Evolutionary conservation across 2,888 invertebrate species (phyloP), one percentile per base, ranked within the genome.

Genomic region (Amblyteles armatorius): DNA sequence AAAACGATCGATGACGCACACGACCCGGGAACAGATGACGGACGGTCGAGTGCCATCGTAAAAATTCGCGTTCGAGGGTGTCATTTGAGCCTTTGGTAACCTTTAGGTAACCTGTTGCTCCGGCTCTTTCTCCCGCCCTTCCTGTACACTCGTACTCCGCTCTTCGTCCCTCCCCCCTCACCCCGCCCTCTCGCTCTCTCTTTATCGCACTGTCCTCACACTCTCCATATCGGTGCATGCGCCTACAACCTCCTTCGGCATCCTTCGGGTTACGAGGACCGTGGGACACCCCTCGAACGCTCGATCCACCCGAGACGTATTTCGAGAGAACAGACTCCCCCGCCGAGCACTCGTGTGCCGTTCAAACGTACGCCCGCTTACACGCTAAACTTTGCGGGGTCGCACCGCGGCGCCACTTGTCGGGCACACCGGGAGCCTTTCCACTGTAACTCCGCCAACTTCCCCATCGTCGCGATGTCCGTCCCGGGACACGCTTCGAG

Each of bases 31-130:
- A 67, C 26, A 67, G 69, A 76, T 83, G 78, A 84, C 74, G 69
- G 71, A 80, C 74, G 79, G 50, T 50, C 55, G 50, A 29, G 67
- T 69, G 71, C 74, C 52, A 74, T 78, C 88, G 89, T 88, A 90
- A 90, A 91, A 90, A 92, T 86, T 44, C 84, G 92, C 90, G 89
- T 87, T 88, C 87, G 87, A 89, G 90, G 88, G 89, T 91, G 92
- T 92, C 91, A 92, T 91, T 90, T 90, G 90, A 90, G 90, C 90
- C 92, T 91, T 90, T 88, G 91, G 88, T 87, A 89, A 93, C 93
- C 93, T 93, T 91, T 90, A 89, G 91, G 88, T 87, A 89, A 93
- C 93, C 93, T 93, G 93, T 93, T 93, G 93, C 93, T 89, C 89
- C 78, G 76, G 73, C 86, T 88, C 87, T 88, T 84, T 89, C 85